Percentiles rank a stretch among this genome's conserved stretches.
Evolutionary conservation across 2,888 invertebrate species (phyloP).

Genomic region (Ceratothoa steindachneri): DNA sequence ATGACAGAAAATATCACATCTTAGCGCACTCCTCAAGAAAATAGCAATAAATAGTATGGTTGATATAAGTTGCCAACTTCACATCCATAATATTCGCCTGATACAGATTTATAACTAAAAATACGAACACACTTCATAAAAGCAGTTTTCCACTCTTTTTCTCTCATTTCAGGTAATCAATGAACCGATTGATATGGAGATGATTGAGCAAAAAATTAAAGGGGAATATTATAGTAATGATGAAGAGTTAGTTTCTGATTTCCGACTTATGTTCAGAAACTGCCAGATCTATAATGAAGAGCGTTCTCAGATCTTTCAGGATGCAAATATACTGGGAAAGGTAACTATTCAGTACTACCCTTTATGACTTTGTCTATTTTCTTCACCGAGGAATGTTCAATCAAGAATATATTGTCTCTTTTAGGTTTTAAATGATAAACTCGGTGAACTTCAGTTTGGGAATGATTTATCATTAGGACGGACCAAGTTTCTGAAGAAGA

Average conservation of each 20-base stretch:
- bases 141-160: too few relatives aligned
- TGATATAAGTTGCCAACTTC: too few relatives aligned
- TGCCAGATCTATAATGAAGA: constrained; percentile 86
- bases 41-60: too few relatives aligned
- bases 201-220: constrained; percentile 86
- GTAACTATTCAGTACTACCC: constrained; percentile 56
- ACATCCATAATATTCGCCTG: too few relatives aligned
- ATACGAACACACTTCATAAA: too few relatives aligned
- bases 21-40: too few relatives aligned
- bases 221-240: constrained; percentile 62
- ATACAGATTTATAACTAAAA: too few relatives aligned
- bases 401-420: too few relatives aligned
- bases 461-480: constrained; percentile 19
- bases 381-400: too few relatives aligned
- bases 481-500: constrained; percentile 20
- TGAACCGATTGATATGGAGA: constrained; percentile 90
- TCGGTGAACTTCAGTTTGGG: constrained; percentile 39
- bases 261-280: constrained; percentile 91
- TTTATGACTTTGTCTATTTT: too few relatives aligned
- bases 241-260: constrained; percentile 62
- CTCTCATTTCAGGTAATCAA: constrained; percentile 63
- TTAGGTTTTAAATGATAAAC: constrained; percentile 43
- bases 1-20: too few relatives aligned
- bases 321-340: constrained; percentile 81
- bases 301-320: constrained; percentile 89